These are phyloP conservation scores for Mionectes macconnelli DNA, from an alignment of 2,113 vertebrate genomes.

Conservation along the genomic window DNA sequence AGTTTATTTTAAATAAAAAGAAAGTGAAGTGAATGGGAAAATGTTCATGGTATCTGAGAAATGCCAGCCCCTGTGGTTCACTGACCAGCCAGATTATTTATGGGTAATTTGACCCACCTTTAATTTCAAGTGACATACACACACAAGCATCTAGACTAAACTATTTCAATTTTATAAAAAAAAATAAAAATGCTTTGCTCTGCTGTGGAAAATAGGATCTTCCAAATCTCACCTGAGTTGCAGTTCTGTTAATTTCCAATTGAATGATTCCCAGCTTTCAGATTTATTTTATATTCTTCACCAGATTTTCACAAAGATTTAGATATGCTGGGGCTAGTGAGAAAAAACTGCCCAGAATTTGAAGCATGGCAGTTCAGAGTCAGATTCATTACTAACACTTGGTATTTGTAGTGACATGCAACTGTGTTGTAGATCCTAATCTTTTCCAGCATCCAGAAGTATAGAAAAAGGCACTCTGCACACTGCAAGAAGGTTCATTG, in stretches of 20 bases:
- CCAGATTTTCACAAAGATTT: neutral
- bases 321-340: neutral
- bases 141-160: neutral
- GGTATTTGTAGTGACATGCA: neutral
- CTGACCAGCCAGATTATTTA: slow-evolving; percentile 38
- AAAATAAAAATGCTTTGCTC: neutral
- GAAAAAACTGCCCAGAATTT: neutral
- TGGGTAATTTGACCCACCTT: slow-evolving; percentile 7
- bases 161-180: neutral
- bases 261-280: neutral
- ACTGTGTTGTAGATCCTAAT: neutral
- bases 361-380: neutral
- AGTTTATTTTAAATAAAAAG: slow-evolving; percentile 35
- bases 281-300: neutral
- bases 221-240: neutral
- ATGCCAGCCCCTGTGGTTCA: neutral
- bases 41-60: neutral
- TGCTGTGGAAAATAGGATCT: neutral
- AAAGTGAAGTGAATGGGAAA: slow-evolving; percentile 35
- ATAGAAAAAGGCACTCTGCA: neutral
- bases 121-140: slow-evolving; percentile 43
- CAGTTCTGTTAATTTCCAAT: neutral
- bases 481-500: neutral
- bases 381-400: neutral
- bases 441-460: neutral